phyloP scores from a whole-genome alignment of 2,888 invertebrate genomes.

The Sinelater perroti region DNA sequence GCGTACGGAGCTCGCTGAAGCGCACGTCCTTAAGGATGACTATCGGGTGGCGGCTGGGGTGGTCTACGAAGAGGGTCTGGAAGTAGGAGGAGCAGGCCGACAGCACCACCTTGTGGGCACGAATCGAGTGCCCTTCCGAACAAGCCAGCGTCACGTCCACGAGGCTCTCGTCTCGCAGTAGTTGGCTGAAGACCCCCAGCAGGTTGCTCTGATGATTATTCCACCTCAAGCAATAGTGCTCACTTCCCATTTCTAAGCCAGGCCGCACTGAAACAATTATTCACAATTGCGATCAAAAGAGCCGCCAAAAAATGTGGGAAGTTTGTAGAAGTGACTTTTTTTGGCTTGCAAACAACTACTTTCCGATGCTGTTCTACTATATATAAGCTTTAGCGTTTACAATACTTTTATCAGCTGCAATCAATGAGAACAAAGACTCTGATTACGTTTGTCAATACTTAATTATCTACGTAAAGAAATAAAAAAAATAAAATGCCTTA shows the following conservation, averaged over 20 bases:
- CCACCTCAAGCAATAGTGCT: constrained; percentile 98
- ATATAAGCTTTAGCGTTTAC: no score
- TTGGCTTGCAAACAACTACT: no score
- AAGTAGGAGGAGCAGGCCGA: constrained; percentile 96
- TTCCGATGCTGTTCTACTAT: no score
- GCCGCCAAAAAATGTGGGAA: no score
- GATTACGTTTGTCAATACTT: no score
- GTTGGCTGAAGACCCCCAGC: constrained; percentile 96
- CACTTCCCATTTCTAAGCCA: constrained; percentile 97
- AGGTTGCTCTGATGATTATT: constrained; percentile 99
- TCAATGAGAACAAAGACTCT: no score
- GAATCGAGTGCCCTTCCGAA: constrained; percentile 93
- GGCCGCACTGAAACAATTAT: constrained; percentile 73
- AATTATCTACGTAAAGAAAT: no score
- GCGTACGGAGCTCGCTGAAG: constrained; percentile 87
- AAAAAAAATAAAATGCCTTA: no score
- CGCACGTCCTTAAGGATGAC: constrained; percentile 95
- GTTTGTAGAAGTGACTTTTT: no score
- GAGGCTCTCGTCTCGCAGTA: constrained; percentile 93
- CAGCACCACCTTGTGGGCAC: constrained; percentile 93
- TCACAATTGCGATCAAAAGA: no score
- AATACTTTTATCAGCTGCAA: no score
- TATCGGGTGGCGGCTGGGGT: constrained; percentile 91
- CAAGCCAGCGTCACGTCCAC: constrained; percentile 97
- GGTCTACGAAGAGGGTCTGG: constrained; percentile 91